Base-by-base conservation (phyloP, 1,140 invertebrate genomes). In the Euschistus heros region DNA sequence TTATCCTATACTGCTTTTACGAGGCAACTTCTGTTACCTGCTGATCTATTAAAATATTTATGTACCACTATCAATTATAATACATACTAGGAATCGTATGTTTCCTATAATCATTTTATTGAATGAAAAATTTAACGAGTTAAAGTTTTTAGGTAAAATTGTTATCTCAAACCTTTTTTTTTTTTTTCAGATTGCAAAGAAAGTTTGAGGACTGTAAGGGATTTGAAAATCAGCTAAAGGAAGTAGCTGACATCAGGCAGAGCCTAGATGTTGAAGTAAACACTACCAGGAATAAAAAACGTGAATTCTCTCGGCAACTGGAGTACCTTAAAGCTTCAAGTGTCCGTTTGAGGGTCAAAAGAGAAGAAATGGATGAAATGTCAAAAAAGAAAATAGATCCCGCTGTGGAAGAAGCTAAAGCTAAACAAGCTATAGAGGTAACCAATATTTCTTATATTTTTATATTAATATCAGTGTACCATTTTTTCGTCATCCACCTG, bases 201-300 rank as follows among this genome's bases (percentile, higher is more conserved):
- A 62, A 62, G 14, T 33, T 42, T n/a, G 26, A 63, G n/a, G 61
- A 64, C 22, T 20, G 33, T 15, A 14, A 54, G 13, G 18, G n/a
- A n/a, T 24, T 67, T 13, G 27, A 67, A 46, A 22, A 42, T 8
- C 15, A 63, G 10, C 33, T 55, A 22, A 17, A 14, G 5, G 57
- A 55, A 14, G 26, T 65, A 2, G 37, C 30, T 22, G 46, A 68
- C 62, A 46, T 50, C 5, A 54, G 33, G 20, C 59, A 55, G 22
- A 26, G 18, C n/a, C 17, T 66, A 2, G 62, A 67, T 27, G 17
- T 52, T 8, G 66, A 67, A 66, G 27, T 62, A 8, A 69, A 67
- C 33, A 46, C 64, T 2, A 15, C 64, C 3, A 50, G 64, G 44
- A 55, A 65, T 26, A 30, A 69, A 20, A 69, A 69, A 62, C 60